These are phyloP conservation scores for Dioctria linearis DNA, from an alignment of 2,888 invertebrate species.

Conservation along the genomic window DNA sequence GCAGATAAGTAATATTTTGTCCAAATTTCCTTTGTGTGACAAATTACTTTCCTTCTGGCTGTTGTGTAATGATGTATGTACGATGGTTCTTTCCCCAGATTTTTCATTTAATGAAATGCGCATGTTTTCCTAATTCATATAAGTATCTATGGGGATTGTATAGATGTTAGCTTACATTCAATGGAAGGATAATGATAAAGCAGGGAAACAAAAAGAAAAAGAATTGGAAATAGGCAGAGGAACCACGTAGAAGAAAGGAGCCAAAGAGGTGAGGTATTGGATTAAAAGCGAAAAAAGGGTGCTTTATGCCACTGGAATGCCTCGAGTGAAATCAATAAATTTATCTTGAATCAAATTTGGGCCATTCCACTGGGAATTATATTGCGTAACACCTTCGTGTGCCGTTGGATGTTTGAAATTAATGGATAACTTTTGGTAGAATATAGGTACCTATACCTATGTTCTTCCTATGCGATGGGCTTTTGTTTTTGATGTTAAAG, in stretches of 20 bases:
- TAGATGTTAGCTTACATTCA: conserved; percentile 23
- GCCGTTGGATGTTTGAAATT: conserved; percentile 35
- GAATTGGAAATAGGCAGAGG: conserved; percentile 20
- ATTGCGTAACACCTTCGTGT: conserved; percentile 53
- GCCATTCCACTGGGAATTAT: conserved; percentile 55
- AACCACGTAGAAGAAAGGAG: conserved; percentile 10
- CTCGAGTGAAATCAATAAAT: conserved; percentile 59
- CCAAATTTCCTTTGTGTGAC: conserved; percentile 39
- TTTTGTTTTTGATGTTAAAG: conserved; percentile 25
- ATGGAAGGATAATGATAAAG: conserved; percentile 1
- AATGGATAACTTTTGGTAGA: conserved; percentile 37
- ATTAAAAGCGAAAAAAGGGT: conserved; percentile 47
- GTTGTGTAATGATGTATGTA: conserved; percentile 25
- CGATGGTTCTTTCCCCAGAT: conserved; percentile 18
- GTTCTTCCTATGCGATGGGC: not conserved
- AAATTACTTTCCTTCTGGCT: conserved; percentile 24
- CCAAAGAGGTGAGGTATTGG: conserved; percentile 29
- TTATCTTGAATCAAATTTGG: conserved; percentile 59
- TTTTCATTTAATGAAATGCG: conserved; percentile 28
- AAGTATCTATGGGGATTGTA: not conserved
- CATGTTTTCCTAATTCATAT: conserved; percentile 34
- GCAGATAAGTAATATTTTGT: conserved; percentile 11
- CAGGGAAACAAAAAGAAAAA: conserved; percentile 37
- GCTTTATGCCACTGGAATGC: conserved; percentile 53
- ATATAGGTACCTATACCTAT: not conserved